Conservation (phyloP, 2,888 invertebrate genomes). For the Azorinus chamasolen region DNA sequence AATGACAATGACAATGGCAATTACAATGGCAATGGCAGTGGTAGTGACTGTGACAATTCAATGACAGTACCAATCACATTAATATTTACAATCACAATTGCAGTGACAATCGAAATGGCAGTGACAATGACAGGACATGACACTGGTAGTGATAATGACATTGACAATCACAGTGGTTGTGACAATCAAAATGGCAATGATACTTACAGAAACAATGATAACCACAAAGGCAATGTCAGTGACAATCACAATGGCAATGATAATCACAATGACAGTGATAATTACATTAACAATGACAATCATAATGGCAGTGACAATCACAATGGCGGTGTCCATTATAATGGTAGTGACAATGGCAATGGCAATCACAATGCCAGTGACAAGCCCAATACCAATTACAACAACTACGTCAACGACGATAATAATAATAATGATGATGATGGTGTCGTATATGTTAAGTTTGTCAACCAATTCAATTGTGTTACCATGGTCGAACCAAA, state of each 20-base stretch:
- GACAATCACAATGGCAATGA: background rate
- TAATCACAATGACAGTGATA: constrained; percentile 5
- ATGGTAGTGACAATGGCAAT: background rate
- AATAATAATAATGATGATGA: constrained; percentile 5
- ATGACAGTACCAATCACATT: too few relatives aligned
- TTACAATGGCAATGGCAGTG: too few relatives aligned
- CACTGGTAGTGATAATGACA: constrained; percentile 22
- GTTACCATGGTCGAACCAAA: too few relatives aligned
- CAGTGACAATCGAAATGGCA: background rate
- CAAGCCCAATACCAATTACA: too few relatives aligned
- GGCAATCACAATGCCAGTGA: background rate
- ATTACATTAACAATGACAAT: too few relatives aligned
- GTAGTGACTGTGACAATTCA: too few relatives aligned
- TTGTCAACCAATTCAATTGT: too few relatives aligned
- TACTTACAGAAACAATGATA: background rate
- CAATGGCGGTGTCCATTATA: background rate
- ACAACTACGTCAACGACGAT: background rate
- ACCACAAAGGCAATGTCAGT: background rate
- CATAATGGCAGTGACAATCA: background rate
- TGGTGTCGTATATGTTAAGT: too few relatives aligned
- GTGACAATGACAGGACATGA: too few relatives aligned
- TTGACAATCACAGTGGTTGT: background rate
- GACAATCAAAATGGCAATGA: background rate
- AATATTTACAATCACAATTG: too few relatives aligned
- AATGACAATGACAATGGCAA: too few relatives aligned